Base-by-base conservation (phyloP, 2,888 invertebrate genomes). In the Drosophila antonietae region DNA sequence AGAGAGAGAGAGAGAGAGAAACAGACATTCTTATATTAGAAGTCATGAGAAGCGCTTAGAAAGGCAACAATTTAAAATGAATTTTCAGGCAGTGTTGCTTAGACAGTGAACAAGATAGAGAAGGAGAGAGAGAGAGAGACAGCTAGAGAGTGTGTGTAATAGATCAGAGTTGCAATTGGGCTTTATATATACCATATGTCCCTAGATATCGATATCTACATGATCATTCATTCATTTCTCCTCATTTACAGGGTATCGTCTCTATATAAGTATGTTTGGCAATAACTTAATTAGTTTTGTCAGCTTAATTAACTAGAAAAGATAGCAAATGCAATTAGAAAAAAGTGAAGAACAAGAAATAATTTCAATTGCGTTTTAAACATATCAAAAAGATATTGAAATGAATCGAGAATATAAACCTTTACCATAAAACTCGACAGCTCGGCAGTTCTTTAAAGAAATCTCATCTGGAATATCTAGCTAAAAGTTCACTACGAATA, bases 281-380 rank as follows among this genome's bases (percentile, higher is more conserved):
- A 14, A 52, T 39, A 46, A 58, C 33, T 39, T 8, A 39, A 52
- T 66, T 65, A 12, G 46, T 35, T 53, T 46, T 10, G 12, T 28
- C 18, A 51, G 63, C 35, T 20, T n/a, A 64, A 66, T 66, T 52
- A 39, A 39, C 12, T 39, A 44, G 15, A 28, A 28, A 15, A 51
- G 14, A 10, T n/a, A 41, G 55, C 39, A 6, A 14, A 41, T 10
- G 55, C 41, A 41, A 55, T 55, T 55, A 53, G 0, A n/a, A 55
- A 4, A 0, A 41, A 31, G 9, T 52, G 14, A 18, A 37, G 31
- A 33, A 18, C 8, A 23, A 23, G 15, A 33, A 35, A 51, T 6
- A 12, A 55, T 41, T 55, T 41, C 31, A 41, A 55, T 31, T 31
- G 14, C 31, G 14, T 14, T 10, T 41, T 14, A 14, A 2, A 20